These are phyloP conservation scores for Trinectes maculatus DNA, from an alignment of 2,113 vertebrate species.

Conservation along the genomic window DNA sequence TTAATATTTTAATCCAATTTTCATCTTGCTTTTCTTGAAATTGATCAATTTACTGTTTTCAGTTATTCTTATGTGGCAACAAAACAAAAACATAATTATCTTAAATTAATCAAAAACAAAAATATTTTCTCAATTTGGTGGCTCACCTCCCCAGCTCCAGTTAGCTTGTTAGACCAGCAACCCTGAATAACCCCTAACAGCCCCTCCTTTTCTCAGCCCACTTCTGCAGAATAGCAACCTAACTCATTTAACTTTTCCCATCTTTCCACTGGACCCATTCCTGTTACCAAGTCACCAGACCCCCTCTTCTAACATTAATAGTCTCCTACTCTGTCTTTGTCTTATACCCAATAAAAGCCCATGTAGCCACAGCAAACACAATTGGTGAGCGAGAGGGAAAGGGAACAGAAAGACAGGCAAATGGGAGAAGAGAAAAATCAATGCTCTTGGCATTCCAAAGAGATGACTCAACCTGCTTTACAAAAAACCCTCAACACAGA, in stretches of 20 bases:
- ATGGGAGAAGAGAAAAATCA: slow-evolving; percentile 52
- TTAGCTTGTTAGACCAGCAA: slow-evolving; percentile 27
- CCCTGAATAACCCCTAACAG: slow-evolving; percentile 40
- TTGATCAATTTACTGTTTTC: background rate
- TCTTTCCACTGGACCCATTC: slow-evolving; percentile 45
- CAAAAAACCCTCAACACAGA: slow-evolving; percentile 56
- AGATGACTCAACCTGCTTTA: slow-evolving; percentile 71
- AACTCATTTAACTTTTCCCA: slow-evolving; percentile 30
- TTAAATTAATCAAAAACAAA: background rate
- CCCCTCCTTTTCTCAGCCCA: slow-evolving; percentile 25
- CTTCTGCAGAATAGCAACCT: slow-evolving; percentile 32
- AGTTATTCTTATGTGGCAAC: background rate
- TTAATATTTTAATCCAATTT: too few relatives aligned
- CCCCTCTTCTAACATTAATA: slow-evolving; percentile 21
- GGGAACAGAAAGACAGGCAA: slow-evolving; percentile 28
- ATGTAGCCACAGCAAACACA: slow-evolving; percentile 46
- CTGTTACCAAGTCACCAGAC: slow-evolving; percentile 41
- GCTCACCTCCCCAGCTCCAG: slow-evolving; percentile 23
- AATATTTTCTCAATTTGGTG: slow-evolving; percentile 10
- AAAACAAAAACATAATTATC: background rate
- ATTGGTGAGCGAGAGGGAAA: slow-evolving; percentile 48
- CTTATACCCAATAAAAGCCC: slow-evolving; percentile 54
- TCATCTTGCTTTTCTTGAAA: background rate
- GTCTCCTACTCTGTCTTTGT: slow-evolving; percentile 17
- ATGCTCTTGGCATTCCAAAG: slow-evolving; percentile 77